These are phyloP conservation scores for Trinectes maculatus DNA, from an alignment of 2,113 vertebrate species.

Conservation along the genomic window DNA sequence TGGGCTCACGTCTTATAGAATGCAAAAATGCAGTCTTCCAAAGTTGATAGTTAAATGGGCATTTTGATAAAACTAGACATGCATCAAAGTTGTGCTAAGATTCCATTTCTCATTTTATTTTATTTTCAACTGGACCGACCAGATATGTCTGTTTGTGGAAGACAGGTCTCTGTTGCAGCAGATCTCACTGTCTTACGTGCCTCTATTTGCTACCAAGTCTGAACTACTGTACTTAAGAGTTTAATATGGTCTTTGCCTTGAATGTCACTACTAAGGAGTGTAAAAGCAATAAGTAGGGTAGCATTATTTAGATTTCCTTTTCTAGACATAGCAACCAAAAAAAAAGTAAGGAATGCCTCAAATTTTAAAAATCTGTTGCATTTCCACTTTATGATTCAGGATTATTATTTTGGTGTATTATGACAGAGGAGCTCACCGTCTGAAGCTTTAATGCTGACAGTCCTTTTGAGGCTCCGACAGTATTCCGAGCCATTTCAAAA, in stretches of 20 bases:
- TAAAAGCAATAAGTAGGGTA: not conserved
- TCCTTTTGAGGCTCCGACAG: slow-evolving; percentile 14
- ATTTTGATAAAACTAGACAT: slow-evolving; percentile 15
- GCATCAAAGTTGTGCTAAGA: not conserved
- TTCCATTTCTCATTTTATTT: not conserved
- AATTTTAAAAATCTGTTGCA: not conserved
- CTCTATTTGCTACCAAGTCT: no score
- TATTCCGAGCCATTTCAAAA: slow-evolving; percentile 29
- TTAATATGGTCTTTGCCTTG: not conserved
- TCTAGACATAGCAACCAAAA: not conserved
- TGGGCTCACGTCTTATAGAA: slow-evolving; percentile 16
- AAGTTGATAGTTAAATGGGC: slow-evolving; percentile 16
- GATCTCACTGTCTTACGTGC: no score
- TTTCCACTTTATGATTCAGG: not conserved
- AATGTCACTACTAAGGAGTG: not conserved
- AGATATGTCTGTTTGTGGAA: not conserved
- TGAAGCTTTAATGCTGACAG: slow-evolving; percentile 9
- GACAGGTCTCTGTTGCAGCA: not conserved
- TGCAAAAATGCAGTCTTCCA: not conserved
- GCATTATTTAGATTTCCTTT: not conserved
- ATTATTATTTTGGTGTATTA: not conserved
- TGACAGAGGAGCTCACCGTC: slow-evolving; percentile 1
- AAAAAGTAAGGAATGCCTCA: no score
- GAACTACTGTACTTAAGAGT: no score
- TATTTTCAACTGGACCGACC: no score